Evolutionary conservation across 2,113 vertebrate genomes (phyloP), one percentile per base, ranked within the genome.

Genomic region (Bos javanicus): DNA sequence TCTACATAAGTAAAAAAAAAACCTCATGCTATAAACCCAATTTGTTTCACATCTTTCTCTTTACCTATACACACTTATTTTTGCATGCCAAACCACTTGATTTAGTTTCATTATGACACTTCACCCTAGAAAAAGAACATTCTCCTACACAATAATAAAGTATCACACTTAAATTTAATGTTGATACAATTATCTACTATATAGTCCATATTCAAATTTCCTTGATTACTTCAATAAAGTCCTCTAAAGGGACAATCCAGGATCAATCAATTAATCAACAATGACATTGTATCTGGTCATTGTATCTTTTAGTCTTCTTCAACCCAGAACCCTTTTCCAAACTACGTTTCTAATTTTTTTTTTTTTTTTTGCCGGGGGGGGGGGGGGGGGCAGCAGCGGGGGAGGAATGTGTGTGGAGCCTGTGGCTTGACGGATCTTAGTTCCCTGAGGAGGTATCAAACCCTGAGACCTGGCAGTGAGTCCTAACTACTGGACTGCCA

Each of bases 231-330:
- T 67, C n/a, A 94, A 88, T 46, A 86, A 83, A 14, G 23, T 67
- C 33, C 46, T 89, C 87, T 80, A 78, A 93, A 62, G 19, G 25
- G 46, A 64, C 28, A 83, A 87, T 57, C 19, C 4, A 90, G 52
- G 83, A 92, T 87, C 67, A 95, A 91, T 87, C 50, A 97, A 82
- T 57, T 50, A 84, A 96, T 85, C 54, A 89, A 96, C 26, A 9
- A 86, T 87, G 23, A 91, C 54, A 48, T 0, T 87, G 4, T 33
- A 90, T 86, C 89, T 91, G 76, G 74, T 93, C 91, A 90, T 64
- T 30, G 36, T 86, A 33, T 92, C 64, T 94, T 83, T 62, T 46
- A 90, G 74, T 93, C 60, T 83, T 25, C 30, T 84, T 86, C 81
- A 86, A 91, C 48, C 9, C 16, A 91, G 7, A 97, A 90, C 13